Conservation (phyloP, 2,113 vertebrate species). For the Macrotus californicus region DNA sequence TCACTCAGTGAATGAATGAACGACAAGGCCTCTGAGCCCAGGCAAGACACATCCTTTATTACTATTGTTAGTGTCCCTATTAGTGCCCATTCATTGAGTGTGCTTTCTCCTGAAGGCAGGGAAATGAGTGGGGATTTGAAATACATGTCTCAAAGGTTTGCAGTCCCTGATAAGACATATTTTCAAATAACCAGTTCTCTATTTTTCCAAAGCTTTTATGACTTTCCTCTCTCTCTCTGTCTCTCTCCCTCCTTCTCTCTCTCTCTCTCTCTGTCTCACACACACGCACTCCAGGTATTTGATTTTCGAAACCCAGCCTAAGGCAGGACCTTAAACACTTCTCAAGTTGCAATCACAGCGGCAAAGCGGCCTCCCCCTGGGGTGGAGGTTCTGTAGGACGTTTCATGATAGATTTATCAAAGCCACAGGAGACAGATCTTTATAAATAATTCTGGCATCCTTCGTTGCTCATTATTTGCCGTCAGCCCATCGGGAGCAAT, state of each 20-base stretch:
- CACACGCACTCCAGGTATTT: neutral
- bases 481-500: neutral
- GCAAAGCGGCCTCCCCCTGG: neutral
- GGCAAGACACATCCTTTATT: neutral
- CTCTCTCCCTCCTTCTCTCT: accelerated
- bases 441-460: constrained; percentile 16
- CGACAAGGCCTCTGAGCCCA: neutral
- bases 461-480: neutral
- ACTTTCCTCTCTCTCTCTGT: neutral
- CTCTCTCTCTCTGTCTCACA: neutral
- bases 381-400: neutral
- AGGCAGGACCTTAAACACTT: neutral
- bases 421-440: neutral
- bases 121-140: neutral
- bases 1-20: neutral
- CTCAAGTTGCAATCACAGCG: neutral
- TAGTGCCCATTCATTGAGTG: neutral
- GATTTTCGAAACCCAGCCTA: neutral
- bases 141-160: neutral
- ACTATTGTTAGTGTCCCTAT: neutral
- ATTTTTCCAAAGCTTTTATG: neutral
- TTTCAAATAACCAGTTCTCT: neutral
- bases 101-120: neutral
- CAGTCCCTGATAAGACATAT: neutral
- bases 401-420: constrained; percentile 21